phyloP scores from a whole-genome alignment of 2,797 vertebrate genomes.

The Heteromormyrus szaboi region DNA sequence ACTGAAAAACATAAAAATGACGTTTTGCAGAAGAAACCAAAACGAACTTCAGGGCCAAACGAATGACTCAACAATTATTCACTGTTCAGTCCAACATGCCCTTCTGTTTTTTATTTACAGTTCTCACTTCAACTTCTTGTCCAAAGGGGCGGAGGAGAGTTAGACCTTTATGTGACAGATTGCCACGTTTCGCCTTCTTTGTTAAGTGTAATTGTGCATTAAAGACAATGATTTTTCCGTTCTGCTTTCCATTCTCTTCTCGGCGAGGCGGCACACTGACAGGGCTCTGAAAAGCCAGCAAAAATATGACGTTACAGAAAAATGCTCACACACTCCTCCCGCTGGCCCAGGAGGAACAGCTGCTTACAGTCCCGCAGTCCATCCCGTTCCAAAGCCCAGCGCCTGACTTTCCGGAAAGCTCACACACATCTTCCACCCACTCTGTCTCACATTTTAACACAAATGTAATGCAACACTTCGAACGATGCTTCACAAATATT shows the following conservation, averaged over 20 bases:
- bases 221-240: slow-evolving; percentile 18
- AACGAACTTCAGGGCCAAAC: slow-evolving; percentile 34
- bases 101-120: slow-evolving; percentile 30
- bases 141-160: not conserved
- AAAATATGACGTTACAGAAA: slow-evolving; percentile 49
- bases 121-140: slow-evolving; percentile 18
- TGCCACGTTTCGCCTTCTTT: slow-evolving; percentile 3
- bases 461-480: slow-evolving; percentile 47
- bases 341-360: slow-evolving; percentile 55
- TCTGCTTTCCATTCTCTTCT: slow-evolving; percentile 28
- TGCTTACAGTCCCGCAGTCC: slow-evolving; percentile 45
- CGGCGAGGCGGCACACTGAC: slow-evolving; percentile 49
- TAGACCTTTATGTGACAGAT: not conserved
- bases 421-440: slow-evolving; percentile 26
- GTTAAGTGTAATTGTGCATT: slow-evolving; percentile 14
- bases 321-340: slow-evolving; percentile 42
- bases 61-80: slow-evolving; percentile 54
- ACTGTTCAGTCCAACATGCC: slow-evolving; percentile 47
- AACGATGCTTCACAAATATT: slow-evolving; percentile 49
- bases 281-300: slow-evolving; percentile 57
- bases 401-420: slow-evolving; percentile 19
- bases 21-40: slow-evolving; percentile 37
- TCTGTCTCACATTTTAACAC: slow-evolving; percentile 57
- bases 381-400: slow-evolving; percentile 25
- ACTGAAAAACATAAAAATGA: slow-evolving; percentile 63